A percentile compares a stretch with the other conserved stretches of the same genome.
Conservation (phyloP, 2,797 vertebrate genomes). For the Craterocephalus amniculus region DNA sequence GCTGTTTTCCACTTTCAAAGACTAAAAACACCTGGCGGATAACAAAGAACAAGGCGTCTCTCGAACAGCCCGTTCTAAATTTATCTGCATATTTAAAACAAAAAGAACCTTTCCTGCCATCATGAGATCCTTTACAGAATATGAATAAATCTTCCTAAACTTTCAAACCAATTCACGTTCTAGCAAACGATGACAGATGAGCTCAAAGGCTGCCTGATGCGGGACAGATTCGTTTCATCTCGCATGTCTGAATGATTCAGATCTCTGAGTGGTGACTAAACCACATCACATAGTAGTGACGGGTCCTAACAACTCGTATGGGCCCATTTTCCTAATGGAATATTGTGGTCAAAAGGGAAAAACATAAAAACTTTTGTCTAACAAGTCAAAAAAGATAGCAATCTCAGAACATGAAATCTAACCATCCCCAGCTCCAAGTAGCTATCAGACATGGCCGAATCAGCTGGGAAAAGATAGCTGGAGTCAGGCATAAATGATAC, state of each 20-base stretch:
- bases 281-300: conserved; percentile 35
- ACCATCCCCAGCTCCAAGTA: background rate
- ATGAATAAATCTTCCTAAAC: conserved; percentile 52
- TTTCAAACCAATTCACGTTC: conserved; percentile 46
- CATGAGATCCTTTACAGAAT: conserved; percentile 36
- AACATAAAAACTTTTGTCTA: conserved; percentile 51
- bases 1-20: conserved; percentile 46
- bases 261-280: conserved; percentile 52
- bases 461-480: conserved; percentile 17
- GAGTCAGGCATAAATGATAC: conserved; percentile 19
- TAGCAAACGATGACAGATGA: conserved; percentile 50
- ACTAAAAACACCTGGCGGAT: conserved; percentile 57
- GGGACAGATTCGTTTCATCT: conserved; percentile 65
- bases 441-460: conserved; percentile 20
- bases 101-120: conserved; percentile 40
- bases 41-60: conserved; percentile 54
- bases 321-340: conserved; percentile 66
- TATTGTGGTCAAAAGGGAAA: conserved; percentile 21
- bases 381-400: conserved; percentile 36
- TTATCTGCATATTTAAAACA: conserved; percentile 55
- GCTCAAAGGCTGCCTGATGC: conserved; percentile 40
- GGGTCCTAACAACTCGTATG: conserved; percentile 55
- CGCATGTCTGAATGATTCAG: conserved; percentile 56
- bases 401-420: conserved; percentile 27
- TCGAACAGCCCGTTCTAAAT: conserved; percentile 64